These are phyloP conservation scores for Megaceryle maxima DNA, from an alignment of 2,113 vertebrate genomes.

Conservation along the genomic window DNA sequence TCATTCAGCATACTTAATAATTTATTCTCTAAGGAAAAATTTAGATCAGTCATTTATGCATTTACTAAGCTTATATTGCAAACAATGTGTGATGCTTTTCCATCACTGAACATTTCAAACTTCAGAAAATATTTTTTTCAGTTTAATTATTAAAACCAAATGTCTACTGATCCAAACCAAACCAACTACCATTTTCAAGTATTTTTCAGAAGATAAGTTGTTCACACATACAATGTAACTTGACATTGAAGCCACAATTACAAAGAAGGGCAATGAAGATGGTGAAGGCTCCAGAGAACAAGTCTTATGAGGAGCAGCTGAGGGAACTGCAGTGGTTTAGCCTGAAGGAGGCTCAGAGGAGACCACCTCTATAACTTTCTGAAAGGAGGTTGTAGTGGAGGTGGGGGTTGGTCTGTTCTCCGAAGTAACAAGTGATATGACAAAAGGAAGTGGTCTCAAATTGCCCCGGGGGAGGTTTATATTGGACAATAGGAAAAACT, in stretches of 20 bases:
- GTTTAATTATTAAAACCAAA: background rate
- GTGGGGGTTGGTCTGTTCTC: no score
- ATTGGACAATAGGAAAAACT: no score
- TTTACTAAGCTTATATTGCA: background rate
- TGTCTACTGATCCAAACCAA: background rate
- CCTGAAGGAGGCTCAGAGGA: background rate
- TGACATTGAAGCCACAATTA: background rate
- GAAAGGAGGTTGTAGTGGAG: no score
- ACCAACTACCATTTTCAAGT: background rate
- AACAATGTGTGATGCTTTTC: background rate
- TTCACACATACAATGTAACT: background rate
- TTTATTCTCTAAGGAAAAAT: background rate
- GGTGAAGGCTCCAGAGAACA: background rate
- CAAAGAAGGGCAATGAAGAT: background rate
- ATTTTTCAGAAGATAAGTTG: background rate
- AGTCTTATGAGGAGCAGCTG: background rate
- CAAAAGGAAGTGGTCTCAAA: no score
- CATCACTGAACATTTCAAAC: background rate
- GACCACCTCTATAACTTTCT: no score
- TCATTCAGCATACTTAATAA: background rate
- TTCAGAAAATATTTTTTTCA: background rate
- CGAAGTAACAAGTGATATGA: no score
- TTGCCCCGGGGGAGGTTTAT: no score
- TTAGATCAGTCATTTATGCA: background rate
- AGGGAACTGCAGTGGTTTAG: background rate